Conservation (phyloP, 2,888 invertebrate species). For the Phengaris arion region DNA sequence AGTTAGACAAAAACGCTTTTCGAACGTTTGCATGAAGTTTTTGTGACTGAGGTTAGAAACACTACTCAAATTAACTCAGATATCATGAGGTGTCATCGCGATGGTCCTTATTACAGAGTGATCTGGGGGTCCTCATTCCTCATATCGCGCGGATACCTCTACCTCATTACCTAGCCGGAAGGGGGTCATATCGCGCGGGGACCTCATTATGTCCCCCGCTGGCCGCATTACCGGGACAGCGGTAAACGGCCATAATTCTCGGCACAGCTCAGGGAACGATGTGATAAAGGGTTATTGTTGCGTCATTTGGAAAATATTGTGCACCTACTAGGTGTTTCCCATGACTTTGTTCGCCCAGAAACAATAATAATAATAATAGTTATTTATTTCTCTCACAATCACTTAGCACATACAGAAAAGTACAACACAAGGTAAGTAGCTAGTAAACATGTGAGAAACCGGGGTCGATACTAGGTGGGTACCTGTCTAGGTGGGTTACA, state of each 20-base stretch:
- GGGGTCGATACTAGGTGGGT: too few species aligned
- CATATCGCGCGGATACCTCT: too few species aligned
- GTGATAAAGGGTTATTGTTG: constrained; percentile 8
- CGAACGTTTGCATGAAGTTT: too few species aligned
- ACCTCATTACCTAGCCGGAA: not conserved
- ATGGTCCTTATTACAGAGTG: too few species aligned
- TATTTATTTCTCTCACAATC: too few species aligned
- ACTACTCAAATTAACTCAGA: not conserved
- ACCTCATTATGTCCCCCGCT: not conserved
- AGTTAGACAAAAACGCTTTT: too few species aligned
- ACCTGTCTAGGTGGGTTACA: too few species aligned
- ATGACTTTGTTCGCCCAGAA: not conserved
- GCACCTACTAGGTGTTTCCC: not conserved
- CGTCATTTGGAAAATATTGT: not conserved
- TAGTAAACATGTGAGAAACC: too few species aligned
- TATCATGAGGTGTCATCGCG: not conserved
- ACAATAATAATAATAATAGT: too few species aligned
- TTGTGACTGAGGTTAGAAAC: not conserved
- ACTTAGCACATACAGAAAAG: too few species aligned
- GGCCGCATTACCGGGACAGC: not conserved
- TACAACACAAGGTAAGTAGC: too few species aligned
- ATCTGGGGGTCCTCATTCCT: too few species aligned
- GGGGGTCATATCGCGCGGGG: constrained; percentile 3
- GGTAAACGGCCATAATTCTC: constrained; percentile 4
- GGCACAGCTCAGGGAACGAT: not conserved